Conservation (phyloP, 2,113 vertebrate genomes). For the Ammodytes dubius region DNA sequence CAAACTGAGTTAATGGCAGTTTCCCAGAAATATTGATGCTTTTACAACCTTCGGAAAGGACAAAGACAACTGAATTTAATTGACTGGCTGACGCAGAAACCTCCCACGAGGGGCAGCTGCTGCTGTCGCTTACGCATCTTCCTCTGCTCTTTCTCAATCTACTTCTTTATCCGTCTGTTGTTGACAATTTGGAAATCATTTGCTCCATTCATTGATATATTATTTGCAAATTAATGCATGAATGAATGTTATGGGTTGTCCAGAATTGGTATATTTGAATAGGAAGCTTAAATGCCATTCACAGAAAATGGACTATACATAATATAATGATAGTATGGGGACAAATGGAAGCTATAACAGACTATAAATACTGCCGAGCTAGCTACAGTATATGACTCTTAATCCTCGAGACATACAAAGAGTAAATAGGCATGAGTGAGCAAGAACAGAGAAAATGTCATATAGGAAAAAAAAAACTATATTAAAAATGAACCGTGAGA, state of each 20-base stretch:
- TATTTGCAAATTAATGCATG: slow-evolving; percentile 13
- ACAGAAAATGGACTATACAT: slow-evolving; percentile 1
- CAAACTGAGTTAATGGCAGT: slow-evolving; percentile 34
- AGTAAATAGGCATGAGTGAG: background rate
- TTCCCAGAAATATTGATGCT: slow-evolving; percentile 42
- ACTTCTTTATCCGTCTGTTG: background rate
- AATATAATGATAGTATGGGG: background rate
- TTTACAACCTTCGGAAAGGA: slow-evolving; percentile 39
- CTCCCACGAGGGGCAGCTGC: slow-evolving; percentile 62
- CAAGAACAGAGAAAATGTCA: background rate
- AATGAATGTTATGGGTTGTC: background rate
- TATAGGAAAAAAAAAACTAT: background rate
- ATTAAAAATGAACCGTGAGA: background rate
- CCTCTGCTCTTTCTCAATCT: slow-evolving; percentile 7
- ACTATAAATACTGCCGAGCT: slow-evolving; percentile 20
- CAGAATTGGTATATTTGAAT: background rate
- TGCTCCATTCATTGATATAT: background rate
- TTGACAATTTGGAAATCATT: slow-evolving; percentile 3
- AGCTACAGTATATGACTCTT: background rate
- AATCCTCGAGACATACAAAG: background rate
- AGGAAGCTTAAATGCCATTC: background rate
- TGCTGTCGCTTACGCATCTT: slow-evolving; percentile 19
- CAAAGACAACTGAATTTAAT: slow-evolving; percentile 63
- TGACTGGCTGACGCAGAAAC: slow-evolving; percentile 44
- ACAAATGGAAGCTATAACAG: background rate